phyloP scores from a whole-genome alignment of 1,140 invertebrate genomes.

The Drosophila simulans region DNA sequence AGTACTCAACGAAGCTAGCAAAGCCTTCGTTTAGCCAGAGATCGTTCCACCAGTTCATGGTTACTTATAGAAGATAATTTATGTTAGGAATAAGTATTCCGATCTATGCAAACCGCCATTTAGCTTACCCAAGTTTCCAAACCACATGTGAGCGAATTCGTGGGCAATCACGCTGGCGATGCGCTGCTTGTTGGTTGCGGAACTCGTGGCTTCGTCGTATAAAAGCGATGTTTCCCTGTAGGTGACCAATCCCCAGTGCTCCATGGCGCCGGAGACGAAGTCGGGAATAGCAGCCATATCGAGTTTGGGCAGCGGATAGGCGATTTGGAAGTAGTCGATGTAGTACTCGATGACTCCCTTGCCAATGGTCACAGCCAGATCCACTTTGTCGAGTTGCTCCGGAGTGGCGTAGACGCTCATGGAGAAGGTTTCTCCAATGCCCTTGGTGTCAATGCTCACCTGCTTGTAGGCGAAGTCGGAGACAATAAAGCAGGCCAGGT shows the following conservation, averaged over 20 bases:
- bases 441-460: constrained; percentile 86
- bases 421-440: constrained; percentile 86
- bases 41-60: constrained; percentile 97
- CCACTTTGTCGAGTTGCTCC: constrained; percentile 90
- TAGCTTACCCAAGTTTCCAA: constrained; percentile 89
- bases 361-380: constrained; percentile 92
- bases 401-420: constrained; percentile 91
- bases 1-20: constrained; percentile 93
- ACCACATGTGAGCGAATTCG: constrained; percentile 97
- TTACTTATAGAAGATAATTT: constrained; percentile 87
- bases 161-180: constrained; percentile 95
- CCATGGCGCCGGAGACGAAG: constrained; percentile 97
- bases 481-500: constrained; percentile 95
- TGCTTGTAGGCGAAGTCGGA: constrained; percentile 91
- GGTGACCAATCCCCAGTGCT: constrained; percentile 96
- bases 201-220: constrained; percentile 89
- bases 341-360: constrained; percentile 94
- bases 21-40: constrained; percentile 98
- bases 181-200: constrained; percentile 90
- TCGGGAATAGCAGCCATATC: constrained; percentile 97
- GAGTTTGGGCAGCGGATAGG: constrained; percentile 94
- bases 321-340: constrained; percentile 93
- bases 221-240: constrained; percentile 93
- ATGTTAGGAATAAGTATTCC: too few relatives aligned
- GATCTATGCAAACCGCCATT: background rate